phyloP scores from a whole-genome alignment of 2,888 invertebrate genomes.

The Tipula unca region DNA sequence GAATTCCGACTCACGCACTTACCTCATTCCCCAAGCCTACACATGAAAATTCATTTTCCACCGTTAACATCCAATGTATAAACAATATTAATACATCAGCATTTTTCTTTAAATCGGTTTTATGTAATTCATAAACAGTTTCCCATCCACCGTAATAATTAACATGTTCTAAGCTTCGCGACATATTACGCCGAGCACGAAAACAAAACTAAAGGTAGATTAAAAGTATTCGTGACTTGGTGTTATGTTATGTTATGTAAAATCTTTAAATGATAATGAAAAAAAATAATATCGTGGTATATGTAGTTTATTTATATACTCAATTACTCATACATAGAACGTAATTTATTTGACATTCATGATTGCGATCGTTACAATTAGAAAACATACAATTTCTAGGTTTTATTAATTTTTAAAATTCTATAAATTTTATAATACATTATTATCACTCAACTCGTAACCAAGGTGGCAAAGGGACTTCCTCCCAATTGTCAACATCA shows the following conservation, averaged over 20 bases:
- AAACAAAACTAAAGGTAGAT: too few species aligned
- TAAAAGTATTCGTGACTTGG: too few species aligned
- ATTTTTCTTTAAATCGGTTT: not conserved
- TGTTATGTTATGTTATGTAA: too few species aligned
- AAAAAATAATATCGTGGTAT: too few species aligned
- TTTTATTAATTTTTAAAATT: not conserved
- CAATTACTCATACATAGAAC: too few species aligned
- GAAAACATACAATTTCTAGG: too few species aligned
- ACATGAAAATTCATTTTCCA: not conserved
- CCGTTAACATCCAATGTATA: not conserved
- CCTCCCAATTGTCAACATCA: not conserved
- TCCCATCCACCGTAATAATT: not conserved
- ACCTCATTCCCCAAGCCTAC: not conserved
- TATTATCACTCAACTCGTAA: not conserved
- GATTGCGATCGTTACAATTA: too few species aligned
- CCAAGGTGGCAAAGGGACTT: not conserved
- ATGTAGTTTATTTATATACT: too few species aligned
- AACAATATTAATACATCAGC: not conserved
- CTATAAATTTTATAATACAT: too few species aligned
- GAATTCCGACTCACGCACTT: not conserved
- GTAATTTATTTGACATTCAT: too few species aligned
- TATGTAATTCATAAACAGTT: not conserved
- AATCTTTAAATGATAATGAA: too few species aligned
- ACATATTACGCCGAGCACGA: too few species aligned
- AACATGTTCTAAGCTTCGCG: not conserved